These are phyloP conservation scores for Boloria euphrosyne DNA, from an alignment of 2,888 invertebrate genomes.

Conservation along the genomic window DNA sequence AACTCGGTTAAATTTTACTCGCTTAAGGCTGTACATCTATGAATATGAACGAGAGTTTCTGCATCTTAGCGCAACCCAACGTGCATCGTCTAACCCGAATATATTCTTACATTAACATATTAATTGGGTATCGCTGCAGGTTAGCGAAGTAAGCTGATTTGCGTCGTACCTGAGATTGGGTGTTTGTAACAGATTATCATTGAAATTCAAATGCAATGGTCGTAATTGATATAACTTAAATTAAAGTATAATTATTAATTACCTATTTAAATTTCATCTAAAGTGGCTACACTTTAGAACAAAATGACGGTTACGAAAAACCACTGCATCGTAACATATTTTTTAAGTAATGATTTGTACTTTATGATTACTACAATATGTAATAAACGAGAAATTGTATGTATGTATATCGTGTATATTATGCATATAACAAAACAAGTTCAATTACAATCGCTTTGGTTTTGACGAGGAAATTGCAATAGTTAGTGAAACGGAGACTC, in stretches of 20 bases:
- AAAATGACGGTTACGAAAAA: background rate
- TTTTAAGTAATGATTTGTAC: too few relatives aligned
- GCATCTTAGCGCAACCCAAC: constrained; percentile 51
- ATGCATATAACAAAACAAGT: too few relatives aligned
- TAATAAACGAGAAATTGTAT: too few relatives aligned
- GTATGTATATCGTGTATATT: too few relatives aligned
- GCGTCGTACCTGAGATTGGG: constrained; percentile 37
- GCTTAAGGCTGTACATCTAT: constrained; percentile 27
- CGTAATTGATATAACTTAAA: constrained; percentile 4
- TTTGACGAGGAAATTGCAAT: too few relatives aligned
- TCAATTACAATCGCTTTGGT: too few relatives aligned
- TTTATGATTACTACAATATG: too few relatives aligned
- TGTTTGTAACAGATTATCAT: constrained; percentile 34
- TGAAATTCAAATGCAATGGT: constrained; percentile 25
- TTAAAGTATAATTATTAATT: background rate
- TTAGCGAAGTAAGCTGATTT: constrained; percentile 63
- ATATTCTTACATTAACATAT: constrained; percentile 72
- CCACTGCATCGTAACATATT: too few relatives aligned
- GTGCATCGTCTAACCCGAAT: constrained; percentile 61
- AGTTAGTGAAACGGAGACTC: too few relatives aligned
- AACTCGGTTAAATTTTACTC: too few relatives aligned
- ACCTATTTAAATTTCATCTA: too few relatives aligned
- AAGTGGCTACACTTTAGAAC: background rate
- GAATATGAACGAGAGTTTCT: constrained; percentile 49
- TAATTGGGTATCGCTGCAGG: constrained; percentile 66